Evolutionary conservation across 2,113 vertebrate genomes (phyloP), one percentile per base, ranked within the genome.

Genomic region (Anguilla rostrata): DNA sequence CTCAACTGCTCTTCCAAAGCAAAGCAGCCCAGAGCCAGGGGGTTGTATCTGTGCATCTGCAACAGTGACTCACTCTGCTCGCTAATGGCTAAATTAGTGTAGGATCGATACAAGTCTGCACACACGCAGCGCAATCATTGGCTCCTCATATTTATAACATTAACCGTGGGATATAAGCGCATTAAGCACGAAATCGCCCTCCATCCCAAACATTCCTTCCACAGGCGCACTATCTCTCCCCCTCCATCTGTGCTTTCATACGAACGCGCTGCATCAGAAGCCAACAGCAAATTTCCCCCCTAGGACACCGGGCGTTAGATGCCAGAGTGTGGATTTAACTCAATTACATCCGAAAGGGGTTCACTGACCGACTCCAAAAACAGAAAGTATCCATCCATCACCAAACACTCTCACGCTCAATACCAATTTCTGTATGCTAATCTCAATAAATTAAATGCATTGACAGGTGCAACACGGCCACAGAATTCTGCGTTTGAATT

Each of bases 11-110:
- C 71, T 82, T 53, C 4, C 43, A 82, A 49, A 53, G 46, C 41
- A 82, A 81, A 4, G 18, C 80, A 81, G 2, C 53, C 53, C 53
- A 46, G 80, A 78, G 57, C 60, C 85, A 86, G 89, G 87, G 87
- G 95, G 87, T 60, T 84, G 84, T 91, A 53, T 53, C 43, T 46
- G 43, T 6, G 34, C 1, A 89, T 94, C 93, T 94, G 92, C 92
- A 95, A 92, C 89, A 94, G 90, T 93, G 95, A 96, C 93, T 95
- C 95, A 95, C 90, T 92, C 82, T 8, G 34, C 81, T 81, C 87
- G 90, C 91, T 95, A 90, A 89, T 89, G 87, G 89, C 84, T 88
- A 80, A 82, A 89, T 90, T 91, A 90, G 84, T 75, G 87, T 43
- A 29, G 26, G 83, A 92, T 90, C 89, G 84, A 92, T 89, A 85